These are phyloP conservation scores for Antheraea yamamai DNA, from an alignment of 2,888 invertebrate genomes.

Conservation along the genomic window DNA sequence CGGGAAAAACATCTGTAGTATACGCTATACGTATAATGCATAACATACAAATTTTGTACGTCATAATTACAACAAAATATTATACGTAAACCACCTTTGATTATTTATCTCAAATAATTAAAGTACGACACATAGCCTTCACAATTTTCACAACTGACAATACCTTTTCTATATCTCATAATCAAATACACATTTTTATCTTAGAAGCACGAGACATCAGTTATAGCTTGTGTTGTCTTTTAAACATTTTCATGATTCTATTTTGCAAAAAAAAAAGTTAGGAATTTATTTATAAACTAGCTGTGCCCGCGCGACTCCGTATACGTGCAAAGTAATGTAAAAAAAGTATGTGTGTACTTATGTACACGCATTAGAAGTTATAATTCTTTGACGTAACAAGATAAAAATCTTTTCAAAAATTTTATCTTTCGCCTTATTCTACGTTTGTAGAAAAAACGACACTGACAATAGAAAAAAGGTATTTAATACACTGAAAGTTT, in stretches of 20 bases:
- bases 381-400: too few relatives aligned
- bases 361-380: too few relatives aligned
- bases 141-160: neutral
- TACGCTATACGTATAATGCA: neutral
- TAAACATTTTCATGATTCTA: neutral
- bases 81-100: too few relatives aligned
- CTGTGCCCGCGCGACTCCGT: neutral
- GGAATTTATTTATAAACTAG: neutral
- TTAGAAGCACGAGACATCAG: neutral
- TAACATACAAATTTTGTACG: neutral
- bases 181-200: neutral
- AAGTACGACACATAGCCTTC: neutral
- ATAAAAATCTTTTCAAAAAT: too few relatives aligned
- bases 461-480: too few relatives aligned
- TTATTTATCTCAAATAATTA: too few relatives aligned
- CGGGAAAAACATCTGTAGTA: slow-evolving; percentile 23
- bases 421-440: too few relatives aligned
- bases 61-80: neutral
- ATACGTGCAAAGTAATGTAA: too few relatives aligned
- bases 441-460: too few relatives aligned
- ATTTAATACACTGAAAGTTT: too few relatives aligned
- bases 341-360: too few relatives aligned
- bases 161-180: neutral
- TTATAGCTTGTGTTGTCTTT: neutral
- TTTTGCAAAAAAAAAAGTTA: neutral